Conservation (phyloP, 2,113 vertebrate genomes). For the Barnardius zonarius region DNA sequence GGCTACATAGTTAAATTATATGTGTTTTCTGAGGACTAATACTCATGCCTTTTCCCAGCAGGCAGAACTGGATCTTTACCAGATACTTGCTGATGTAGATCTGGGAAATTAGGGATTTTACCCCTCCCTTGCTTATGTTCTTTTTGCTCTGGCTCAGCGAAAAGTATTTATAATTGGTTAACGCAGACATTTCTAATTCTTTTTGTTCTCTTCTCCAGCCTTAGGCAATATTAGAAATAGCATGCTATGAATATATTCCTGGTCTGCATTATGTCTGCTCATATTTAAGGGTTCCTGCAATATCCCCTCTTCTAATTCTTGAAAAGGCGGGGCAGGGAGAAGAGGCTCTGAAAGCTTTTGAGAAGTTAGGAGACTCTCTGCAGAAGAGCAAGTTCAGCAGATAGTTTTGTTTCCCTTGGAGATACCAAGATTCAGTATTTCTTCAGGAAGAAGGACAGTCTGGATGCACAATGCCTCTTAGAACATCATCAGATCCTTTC, state of each 20-base stretch:
- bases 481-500: neutral
- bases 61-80: neutral
- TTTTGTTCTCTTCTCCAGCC: slow-evolving; percentile 51
- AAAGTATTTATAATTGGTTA: slow-evolving; percentile 36
- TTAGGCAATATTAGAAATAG: slow-evolving; percentile 59
- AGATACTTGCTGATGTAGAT: neutral
- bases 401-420: neutral
- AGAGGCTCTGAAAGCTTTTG: neutral
- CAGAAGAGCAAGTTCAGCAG: neutral
- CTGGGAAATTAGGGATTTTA: slow-evolving; percentile 4
- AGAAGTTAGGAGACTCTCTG: neutral
- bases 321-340: neutral
- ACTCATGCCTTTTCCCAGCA: neutral
- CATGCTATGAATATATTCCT: slow-evolving; percentile 27
- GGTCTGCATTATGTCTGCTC: slow-evolving; percentile 29
- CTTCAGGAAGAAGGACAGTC: neutral
- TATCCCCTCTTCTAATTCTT: neutral
- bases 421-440: neutral
- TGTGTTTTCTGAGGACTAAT: neutral
- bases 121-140: neutral
- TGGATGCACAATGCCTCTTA: neutral
- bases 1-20: neutral
- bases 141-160: neutral
- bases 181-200: slow-evolving; percentile 53
- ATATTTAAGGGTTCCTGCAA: slow-evolving; percentile 18